phyloP scores from a whole-genome alignment of 1,140 invertebrate genomes.

The Hesperophylax magnus region DNA sequence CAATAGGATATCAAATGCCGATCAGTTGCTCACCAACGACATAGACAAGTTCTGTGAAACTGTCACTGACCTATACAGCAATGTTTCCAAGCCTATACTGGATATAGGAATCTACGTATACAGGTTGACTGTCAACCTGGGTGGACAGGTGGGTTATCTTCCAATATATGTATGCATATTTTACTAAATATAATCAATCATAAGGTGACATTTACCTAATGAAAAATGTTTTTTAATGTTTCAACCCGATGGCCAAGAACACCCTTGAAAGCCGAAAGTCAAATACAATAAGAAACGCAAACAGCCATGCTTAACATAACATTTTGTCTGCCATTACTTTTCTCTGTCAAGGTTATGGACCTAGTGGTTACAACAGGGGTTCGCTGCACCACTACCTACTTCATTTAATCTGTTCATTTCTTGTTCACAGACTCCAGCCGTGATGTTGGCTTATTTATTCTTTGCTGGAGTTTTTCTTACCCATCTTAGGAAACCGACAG shows the following conservation, averaged over 20 bases:
- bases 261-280: no score
- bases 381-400: no score
- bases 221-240: no score
- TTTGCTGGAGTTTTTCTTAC: slow-evolving; percentile 87
- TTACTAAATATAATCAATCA: no score
- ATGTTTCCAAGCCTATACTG: slow-evolving; percentile 96
- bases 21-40: slow-evolving; percentile 96
- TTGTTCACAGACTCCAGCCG: slow-evolving; percentile 81
- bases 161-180: no score
- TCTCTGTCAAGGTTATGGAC: no score
- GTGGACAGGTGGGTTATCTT: slow-evolving; percentile 72
- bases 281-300: no score
- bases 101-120: slow-evolving; percentile 97
- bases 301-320: no score
- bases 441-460: slow-evolving; percentile 90
- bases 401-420: not conserved
- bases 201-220: no score
- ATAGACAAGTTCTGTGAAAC: slow-evolving; percentile 98
- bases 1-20: slow-evolving; percentile 94
- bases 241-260: no score
- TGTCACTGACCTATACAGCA: slow-evolving; percentile 95
- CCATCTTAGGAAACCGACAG: slow-evolving; percentile 87
- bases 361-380: no score
- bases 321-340: no score
- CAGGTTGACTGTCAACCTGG: slow-evolving; percentile 87